A percentile compares a stretch with the other conserved stretches of the same genome.
These are phyloP conservation scores for Meteorus sp. DNA, from an alignment of 1,140 invertebrate species.

Conservation along the genomic window DNA sequence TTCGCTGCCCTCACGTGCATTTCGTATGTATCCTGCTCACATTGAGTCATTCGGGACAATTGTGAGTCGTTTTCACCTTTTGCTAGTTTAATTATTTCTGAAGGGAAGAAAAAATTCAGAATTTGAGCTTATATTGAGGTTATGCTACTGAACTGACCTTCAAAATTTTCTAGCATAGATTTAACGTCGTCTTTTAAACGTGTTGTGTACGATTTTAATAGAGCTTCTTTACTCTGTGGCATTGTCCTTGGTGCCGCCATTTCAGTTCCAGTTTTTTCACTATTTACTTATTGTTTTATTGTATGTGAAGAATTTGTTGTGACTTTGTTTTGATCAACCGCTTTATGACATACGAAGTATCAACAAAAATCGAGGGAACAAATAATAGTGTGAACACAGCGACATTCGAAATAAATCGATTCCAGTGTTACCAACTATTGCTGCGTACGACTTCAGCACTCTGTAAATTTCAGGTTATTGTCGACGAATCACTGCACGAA, in stretches of 20 bases:
- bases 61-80: constrained; percentile 92
- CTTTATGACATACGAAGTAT: no score
- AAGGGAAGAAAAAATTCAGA: constrained; percentile 43
- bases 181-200: constrained; percentile 93
- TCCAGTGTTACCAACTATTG: no score
- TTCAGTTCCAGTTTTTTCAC: no score
- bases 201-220: constrained; percentile 91
- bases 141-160: constrained; percentile 84
- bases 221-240: constrained; percentile 90
- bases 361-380: no score
- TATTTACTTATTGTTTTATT: no score
- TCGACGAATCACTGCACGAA: no score
- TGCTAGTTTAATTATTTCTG: constrained; percentile 91
- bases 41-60: constrained; percentile 83
- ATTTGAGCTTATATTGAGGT: constrained; percentile 56
- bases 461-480: no score
- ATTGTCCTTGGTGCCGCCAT: constrained; percentile 66
- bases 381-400: no score
- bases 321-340: no score
- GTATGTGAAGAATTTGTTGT: no score
- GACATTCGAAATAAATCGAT: no score
- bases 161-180: constrained; percentile 96
- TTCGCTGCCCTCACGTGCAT: constrained; percentile 95
- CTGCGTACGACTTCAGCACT: no score
- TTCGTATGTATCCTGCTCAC: constrained; percentile 94